A percentile compares a stretch with the other conserved stretches of the same genome.
Conservation (phyloP, 2,888 invertebrate genomes). For the Noctua comes region DNA sequence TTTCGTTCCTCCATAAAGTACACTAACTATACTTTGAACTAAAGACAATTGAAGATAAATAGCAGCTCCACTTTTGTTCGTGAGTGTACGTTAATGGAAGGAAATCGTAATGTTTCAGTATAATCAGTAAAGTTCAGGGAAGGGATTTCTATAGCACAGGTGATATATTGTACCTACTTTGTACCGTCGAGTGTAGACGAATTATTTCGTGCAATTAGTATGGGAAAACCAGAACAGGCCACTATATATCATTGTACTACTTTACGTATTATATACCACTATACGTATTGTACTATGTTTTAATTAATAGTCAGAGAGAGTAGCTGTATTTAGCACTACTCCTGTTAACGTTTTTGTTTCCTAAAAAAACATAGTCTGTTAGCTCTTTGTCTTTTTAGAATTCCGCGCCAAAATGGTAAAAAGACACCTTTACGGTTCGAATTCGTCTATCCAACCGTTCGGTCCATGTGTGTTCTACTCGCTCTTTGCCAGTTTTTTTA, state of each 20-base stretch:
- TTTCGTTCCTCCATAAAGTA: constrained; percentile 10
- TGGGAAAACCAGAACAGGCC: background rate
- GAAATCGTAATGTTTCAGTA: constrained; percentile 13
- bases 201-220: constrained; percentile 1
- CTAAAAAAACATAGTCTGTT: background rate
- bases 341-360: background rate
- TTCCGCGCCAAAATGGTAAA: background rate
- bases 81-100: constrained; percentile 3
- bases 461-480: background rate
- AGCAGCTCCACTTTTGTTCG: constrained; percentile 7
- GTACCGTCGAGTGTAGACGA: background rate
- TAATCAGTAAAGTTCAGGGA: constrained; percentile 7
- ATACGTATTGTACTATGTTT: background rate
- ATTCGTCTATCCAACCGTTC: background rate
- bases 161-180: constrained; percentile 20
- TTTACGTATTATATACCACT: no score
- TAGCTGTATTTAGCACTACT: background rate
- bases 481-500: background rate
- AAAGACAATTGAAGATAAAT: constrained; percentile 38
- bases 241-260: no score
- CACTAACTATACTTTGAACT: constrained; percentile 7
- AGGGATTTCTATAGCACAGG: constrained; percentile 1
- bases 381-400: background rate
- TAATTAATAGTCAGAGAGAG: background rate
- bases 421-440: background rate